A percentile compares a stretch with the other conserved stretches of the same genome.
phyloP scores from a whole-genome alignment of 92 coral and sea anemone species.

The Palythoa heliodiscus region DNA sequence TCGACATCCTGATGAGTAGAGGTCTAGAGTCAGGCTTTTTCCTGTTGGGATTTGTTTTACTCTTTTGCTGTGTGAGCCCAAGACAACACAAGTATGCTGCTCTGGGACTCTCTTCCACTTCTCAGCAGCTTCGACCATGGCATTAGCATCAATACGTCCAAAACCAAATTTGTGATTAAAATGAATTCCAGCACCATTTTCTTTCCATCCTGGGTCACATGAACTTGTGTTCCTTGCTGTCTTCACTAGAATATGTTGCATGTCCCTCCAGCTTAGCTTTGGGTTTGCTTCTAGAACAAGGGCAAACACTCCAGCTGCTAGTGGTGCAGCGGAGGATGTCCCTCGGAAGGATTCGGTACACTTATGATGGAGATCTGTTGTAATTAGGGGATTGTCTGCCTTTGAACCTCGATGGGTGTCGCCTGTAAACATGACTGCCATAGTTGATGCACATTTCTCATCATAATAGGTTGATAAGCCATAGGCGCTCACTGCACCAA shows the following conservation, averaged over 20 bases:
- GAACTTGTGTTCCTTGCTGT: conserved; percentile 89
- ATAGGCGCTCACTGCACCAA: conserved; percentile 95
- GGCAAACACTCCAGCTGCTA: conserved; percentile 93
- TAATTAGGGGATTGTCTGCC: conserved; percentile 75
- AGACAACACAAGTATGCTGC: conserved; percentile 71
- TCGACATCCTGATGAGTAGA: conserved; percentile 75
- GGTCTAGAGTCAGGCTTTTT: conserved; percentile 54
- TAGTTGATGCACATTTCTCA: conserved; percentile 91
- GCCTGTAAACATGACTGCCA: conserved; percentile 94
- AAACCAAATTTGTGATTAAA: conserved; percentile 96
- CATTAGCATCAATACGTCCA: conserved; percentile 82
- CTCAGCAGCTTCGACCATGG: conserved; percentile 73
- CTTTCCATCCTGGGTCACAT: conserved; percentile 83
- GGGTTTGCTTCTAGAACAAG: conserved; percentile 88
- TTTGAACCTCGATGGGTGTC: conserved; percentile 83
- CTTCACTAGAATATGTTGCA: conserved; percentile 87
- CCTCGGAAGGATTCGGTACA: conserved; percentile 90
- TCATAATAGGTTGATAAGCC: conserved; percentile 93
- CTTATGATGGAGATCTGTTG: conserved; percentile 88
- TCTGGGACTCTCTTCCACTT: conserved; percentile 80
- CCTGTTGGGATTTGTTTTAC: conserved; percentile 60
- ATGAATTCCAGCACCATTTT: conserved; percentile 76
- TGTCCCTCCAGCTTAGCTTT: conserved; percentile 89
- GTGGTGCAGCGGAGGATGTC: conserved; percentile 95
- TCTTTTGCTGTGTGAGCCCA: conserved; percentile 50